phyloP scores from a whole-genome alignment of 2,113 vertebrate genomes.

The Pterophyllum scalare region DNA sequence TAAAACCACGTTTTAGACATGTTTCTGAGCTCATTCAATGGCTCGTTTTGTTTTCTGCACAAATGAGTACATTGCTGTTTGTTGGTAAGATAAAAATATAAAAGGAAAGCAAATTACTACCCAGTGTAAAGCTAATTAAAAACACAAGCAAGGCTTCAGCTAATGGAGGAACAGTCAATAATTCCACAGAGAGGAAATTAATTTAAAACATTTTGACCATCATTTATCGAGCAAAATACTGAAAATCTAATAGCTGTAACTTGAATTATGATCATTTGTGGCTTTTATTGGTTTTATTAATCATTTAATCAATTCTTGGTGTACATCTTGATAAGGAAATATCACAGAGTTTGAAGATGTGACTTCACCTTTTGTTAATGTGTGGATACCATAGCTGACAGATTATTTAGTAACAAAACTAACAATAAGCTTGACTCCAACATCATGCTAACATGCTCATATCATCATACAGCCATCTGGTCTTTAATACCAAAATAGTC shows the following conservation, averaged over 20 bases:
- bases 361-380: background rate
- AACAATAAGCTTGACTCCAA: background rate
- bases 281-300: background rate
- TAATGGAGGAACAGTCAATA: background rate
- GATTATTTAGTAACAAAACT: background rate
- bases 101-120: background rate
- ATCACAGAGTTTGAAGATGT: background rate
- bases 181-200: background rate
- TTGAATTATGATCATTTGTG: background rate
- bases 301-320: background rate
- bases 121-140: background rate
- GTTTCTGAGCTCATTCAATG: background rate
- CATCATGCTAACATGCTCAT: background rate
- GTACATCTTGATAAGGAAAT: background rate
- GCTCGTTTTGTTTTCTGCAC: background rate
- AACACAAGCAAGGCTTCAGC: background rate
- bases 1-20: background rate
- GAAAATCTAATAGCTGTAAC: background rate
- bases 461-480: background rate
- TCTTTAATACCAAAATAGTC: background rate
- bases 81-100: background rate
- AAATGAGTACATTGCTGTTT: background rate
- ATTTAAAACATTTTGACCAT: background rate
- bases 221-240: background rate
- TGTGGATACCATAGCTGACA: background rate